phyloP scores from a whole-genome alignment of 2,888 invertebrate genomes.

The Galerucella nymphaeae region DNA sequence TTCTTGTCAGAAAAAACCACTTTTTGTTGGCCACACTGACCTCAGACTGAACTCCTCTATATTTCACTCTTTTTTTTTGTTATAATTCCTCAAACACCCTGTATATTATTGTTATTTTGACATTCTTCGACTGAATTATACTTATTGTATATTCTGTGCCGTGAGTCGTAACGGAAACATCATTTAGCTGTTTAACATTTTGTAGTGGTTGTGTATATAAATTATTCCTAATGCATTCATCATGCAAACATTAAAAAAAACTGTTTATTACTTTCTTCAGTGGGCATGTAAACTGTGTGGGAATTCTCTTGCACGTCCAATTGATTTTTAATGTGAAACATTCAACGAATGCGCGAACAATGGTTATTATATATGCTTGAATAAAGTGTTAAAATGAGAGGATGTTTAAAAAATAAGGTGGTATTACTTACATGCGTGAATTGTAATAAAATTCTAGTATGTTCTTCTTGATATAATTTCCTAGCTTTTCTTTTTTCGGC shows the following conservation, averaged over 20 bases:
- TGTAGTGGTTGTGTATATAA: not conserved
- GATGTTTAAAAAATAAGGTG: too few species aligned
- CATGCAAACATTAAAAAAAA: slow-evolving; percentile 13
- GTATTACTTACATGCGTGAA: slow-evolving; percentile 77
- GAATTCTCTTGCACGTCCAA: not conserved
- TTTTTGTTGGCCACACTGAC: too few species aligned
- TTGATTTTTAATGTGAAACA: slow-evolving; percentile 3
- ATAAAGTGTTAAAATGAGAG: not conserved
- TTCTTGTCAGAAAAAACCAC: too few species aligned
- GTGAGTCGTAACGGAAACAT: slow-evolving; percentile 20
- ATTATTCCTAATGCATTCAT: slow-evolving; percentile 7
- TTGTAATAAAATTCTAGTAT: slow-evolving; percentile 83
- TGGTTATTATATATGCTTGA: not conserved
- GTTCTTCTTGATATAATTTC: slow-evolving; percentile 91
- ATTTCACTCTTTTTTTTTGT: too few species aligned
- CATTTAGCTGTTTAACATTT: slow-evolving; percentile 17
- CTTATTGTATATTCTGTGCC: not conserved
- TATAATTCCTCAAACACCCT: not conserved
- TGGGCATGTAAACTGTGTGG: slow-evolving; percentile 13
- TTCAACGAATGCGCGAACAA: not conserved
- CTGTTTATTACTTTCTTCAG: slow-evolving; percentile 12
- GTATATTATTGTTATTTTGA: not conserved
- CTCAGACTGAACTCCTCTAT: too few species aligned
- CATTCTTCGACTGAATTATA: not conserved
- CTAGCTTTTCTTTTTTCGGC: slow-evolving; percentile 88